Conservation (phyloP, 2,113 vertebrate genomes). For the Abramis brama region DNA sequence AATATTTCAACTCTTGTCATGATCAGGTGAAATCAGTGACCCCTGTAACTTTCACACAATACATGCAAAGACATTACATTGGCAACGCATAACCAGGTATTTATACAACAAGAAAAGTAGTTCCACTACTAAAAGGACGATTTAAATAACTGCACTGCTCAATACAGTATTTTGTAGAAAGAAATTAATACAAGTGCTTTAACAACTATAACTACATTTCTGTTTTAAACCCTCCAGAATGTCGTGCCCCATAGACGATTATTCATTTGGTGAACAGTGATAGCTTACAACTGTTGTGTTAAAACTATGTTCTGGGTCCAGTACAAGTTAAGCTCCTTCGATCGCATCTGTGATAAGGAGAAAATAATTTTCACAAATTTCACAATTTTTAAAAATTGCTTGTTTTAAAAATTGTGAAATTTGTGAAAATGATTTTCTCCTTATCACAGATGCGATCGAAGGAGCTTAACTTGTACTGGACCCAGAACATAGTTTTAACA, state of each 20-base stretch:
- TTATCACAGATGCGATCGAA: background rate
- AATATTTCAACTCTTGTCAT: background rate
- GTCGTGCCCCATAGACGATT: background rate
- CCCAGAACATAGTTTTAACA: background rate
- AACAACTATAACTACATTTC: background rate
- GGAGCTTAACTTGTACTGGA: background rate
- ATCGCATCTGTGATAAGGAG: too few relatives aligned
- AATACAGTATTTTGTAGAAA: background rate
- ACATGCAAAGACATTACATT: background rate
- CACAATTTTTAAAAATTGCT: too few relatives aligned
- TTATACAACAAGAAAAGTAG: background rate
- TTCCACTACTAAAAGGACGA: background rate
- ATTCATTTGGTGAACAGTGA: too few relatives aligned
- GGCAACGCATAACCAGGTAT: background rate
- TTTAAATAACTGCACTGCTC: background rate
- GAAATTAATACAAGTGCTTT: too few relatives aligned
- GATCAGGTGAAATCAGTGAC: background rate
- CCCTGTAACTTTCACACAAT: background rate
- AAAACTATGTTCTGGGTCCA: too few relatives aligned
- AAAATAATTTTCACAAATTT: too few relatives aligned
- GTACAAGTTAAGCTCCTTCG: too few relatives aligned
- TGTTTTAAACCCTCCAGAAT: background rate
- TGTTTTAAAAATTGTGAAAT: background rate
- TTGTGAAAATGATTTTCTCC: background rate
- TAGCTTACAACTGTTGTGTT: too few relatives aligned